Conservation (phyloP, 2,113 vertebrate genomes). For the Oreochromis spilurus region DNA sequence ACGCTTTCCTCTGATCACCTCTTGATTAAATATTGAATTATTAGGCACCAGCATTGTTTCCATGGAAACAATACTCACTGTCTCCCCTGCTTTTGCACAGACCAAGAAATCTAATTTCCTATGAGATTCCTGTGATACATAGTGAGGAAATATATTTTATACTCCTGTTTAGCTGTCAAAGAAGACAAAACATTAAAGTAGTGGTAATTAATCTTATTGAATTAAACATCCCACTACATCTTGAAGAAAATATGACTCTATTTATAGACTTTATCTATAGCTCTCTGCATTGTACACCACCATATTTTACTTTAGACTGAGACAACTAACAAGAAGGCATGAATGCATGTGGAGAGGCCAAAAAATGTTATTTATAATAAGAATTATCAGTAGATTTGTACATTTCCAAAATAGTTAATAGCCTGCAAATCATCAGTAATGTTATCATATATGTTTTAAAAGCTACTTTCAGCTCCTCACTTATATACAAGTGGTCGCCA, state of each 20-base stretch:
- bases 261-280: neutral
- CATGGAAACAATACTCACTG: constrained; percentile 35
- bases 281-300: neutral
- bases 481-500: neutral
- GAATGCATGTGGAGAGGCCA: neutral
- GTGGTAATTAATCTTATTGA: neutral
- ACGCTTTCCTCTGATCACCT: constrained; percentile 2
- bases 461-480: neutral
- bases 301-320: neutral
- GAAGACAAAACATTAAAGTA: neutral
- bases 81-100: neutral
- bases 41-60: constrained; percentile 18
- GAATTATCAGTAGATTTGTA: neutral
- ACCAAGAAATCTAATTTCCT: neutral
- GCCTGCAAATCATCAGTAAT: neutral
- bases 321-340: neutral
- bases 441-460: neutral
- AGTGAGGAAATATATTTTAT: neutral
- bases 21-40: constrained; percentile 36
- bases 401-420: neutral
- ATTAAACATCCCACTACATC: neutral
- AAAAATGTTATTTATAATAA: neutral
- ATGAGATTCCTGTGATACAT: neutral
- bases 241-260: neutral
- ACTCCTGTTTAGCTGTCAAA: neutral